Base-by-base conservation (phyloP, 2,797 vertebrate species). In the Botia almorhae region DNA sequence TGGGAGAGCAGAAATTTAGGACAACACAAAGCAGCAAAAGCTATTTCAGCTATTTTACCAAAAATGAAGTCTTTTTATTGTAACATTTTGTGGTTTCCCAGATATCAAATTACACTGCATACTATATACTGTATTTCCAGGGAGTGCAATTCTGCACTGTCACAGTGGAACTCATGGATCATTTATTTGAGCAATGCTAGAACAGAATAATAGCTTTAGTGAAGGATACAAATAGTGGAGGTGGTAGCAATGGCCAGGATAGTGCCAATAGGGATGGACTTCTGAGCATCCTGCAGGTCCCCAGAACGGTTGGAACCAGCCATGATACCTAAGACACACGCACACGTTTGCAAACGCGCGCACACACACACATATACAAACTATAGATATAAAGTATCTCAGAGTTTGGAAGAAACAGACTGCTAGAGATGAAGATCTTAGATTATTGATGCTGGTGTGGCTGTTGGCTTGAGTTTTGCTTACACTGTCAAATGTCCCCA, bases 231-330 rank as follows among this genome's bases (percentile, higher is more conserved):
- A 88, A 99, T 97, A 0, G 92, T 92, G 0, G 97, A 99, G 4
- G 98, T 99, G 83, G 97, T 99, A 85, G 95, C 96, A 0, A 99
- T 99, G 85, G 98, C 97, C 84, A 97, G 90, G 76, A 99, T 99
- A 50, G 98, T 99, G 75, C 98, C 98, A 0, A 97, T 94, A 21
- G 98, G 98, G 83, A 99, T 99, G 1, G 98, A 99, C 87, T 97
- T 99, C 93, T 99, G 98, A 53, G 97, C 98, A 0, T 99, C 97
- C 21, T 95, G 93, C 75, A 99, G 92, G 85, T 99, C 98, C 83
- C 98, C 98, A 0, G 98, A 99, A 74, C 98, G 95, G 90, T 99
- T 99, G 63, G 98, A 99, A 11, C 98, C 97, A 2, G 98, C 98
- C 98, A 99, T 99, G 88, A 99, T 99, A 70, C 97, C 98, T 99